Percentiles rank a stretch among this genome's conserved stretches.
These are phyloP conservation scores for fruit fly (Drosophila melanogaster) DNA, from an alignment of 1,140 invertebrate genomes.

Conservation along the genomic window Release_6_plus_ISO1_MT NT_037436.4:10107501-10108000, in stretches of 20 bases:
- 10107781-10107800: background rate
- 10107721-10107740: background rate
- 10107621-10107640: constrained; percentile 23
- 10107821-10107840: background rate
- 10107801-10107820: background rate
- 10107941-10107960: constrained; percentile 22
- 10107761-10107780: background rate
- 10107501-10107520: constrained; percentile 13
- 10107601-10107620: constrained; percentile 34
- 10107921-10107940: constrained; percentile 23
- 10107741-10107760: background rate
- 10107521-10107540: constrained; percentile 28
- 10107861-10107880: background rate
- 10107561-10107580: constrained; percentile 75
- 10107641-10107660: constrained; percentile 26
- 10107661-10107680: constrained; percentile 30
- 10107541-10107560: constrained; percentile 71
- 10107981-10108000: constrained; percentile 28
- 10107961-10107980: constrained; percentile 40
- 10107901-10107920: constrained; percentile 15
- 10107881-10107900: constrained; percentile 14
- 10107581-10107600: constrained; percentile 67
- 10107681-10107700: constrained; percentile 2
- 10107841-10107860: background rate
- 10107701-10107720: background rate